These are phyloP conservation scores for Ethmia dodecea DNA, from an alignment of 2,888 invertebrate genomes.

Conservation along the genomic window DNA sequence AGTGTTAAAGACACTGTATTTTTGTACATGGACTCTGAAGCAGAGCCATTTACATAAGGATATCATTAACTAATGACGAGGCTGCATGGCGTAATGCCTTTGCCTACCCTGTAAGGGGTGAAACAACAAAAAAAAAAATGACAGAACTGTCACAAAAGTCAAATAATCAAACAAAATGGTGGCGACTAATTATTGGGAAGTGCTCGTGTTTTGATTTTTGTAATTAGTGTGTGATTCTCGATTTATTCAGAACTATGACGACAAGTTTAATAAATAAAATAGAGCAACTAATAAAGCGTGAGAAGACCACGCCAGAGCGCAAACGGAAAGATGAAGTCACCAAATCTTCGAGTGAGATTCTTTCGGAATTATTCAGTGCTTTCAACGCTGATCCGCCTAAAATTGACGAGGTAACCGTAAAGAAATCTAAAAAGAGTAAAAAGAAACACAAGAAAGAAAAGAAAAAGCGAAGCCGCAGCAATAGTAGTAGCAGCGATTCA, in stretches of 20 bases:
- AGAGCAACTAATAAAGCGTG: conserved; percentile 62
- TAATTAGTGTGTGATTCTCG: background rate
- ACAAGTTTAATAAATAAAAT: conserved; percentile 64
- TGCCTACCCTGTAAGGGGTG: too few relatives aligned
- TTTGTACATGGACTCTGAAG: too few relatives aligned
- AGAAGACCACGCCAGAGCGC: conserved; percentile 63
- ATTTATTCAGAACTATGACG: conserved; percentile 31
- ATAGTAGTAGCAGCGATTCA: conserved; percentile 55
- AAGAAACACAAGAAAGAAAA: conserved; percentile 81
- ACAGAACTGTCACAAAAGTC: background rate
- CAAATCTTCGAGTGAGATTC: conserved; percentile 87
- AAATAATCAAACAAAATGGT: background rate
- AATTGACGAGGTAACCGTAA: conserved; percentile 54
- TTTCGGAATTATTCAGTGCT: conserved; percentile 88
- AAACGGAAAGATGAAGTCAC: conserved; percentile 58
- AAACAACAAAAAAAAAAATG: too few relatives aligned
- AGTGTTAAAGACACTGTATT: too few relatives aligned
- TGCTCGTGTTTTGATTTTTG: background rate
- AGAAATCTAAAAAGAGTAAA: conserved; percentile 74
- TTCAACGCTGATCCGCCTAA: conserved; percentile 85
- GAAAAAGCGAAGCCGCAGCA: conserved; percentile 62
- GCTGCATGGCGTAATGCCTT: too few relatives aligned
- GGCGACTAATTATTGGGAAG: background rate
- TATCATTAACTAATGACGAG: too few relatives aligned
- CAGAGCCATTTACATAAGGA: too few relatives aligned